Evolutionary conservation across 1,140 invertebrate genomes (phyloP).

Genomic region (Euwallacea similis): DNA sequence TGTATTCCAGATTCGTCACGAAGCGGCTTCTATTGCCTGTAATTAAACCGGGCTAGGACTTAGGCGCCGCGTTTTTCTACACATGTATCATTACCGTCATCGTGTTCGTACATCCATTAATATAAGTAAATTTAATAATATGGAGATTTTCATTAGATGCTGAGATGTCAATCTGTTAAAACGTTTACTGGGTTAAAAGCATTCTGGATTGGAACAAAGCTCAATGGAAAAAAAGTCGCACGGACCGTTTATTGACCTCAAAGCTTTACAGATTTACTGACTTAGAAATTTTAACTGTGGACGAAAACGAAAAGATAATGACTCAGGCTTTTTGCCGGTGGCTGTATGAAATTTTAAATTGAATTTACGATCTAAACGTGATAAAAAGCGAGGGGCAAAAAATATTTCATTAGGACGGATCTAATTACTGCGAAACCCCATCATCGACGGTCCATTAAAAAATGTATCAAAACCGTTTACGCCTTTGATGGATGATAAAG

Average conservation of each 20-base stretch:
- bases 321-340: constrained; percentile 19
- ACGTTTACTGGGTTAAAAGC: too few species aligned
- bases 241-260: constrained; percentile 18
- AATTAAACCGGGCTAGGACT: too few species aligned
- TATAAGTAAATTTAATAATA: too few species aligned
- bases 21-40: too few species aligned
- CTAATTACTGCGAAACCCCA: constrained; percentile 6
- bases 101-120: too few species aligned
- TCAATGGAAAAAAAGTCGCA: not conserved
- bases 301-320: constrained; percentile 22
- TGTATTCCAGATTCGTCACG: too few species aligned
- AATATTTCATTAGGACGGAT: constrained; percentile 15
- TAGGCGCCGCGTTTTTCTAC: too few species aligned
- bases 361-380: constrained; percentile 18
- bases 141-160: too few species aligned
- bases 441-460: not conserved
- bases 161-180: too few species aligned
- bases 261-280: constrained; percentile 6
- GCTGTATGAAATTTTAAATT: constrained; percentile 30
- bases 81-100: too few species aligned
- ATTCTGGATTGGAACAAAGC: too few species aligned
- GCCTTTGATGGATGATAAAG: not conserved
- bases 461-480: not conserved
- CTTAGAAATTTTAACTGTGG: constrained; percentile 21
- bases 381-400: constrained; percentile 17